Conservation (phyloP, 2,113 vertebrate species). For the Neolamprologus devosi region DNA sequence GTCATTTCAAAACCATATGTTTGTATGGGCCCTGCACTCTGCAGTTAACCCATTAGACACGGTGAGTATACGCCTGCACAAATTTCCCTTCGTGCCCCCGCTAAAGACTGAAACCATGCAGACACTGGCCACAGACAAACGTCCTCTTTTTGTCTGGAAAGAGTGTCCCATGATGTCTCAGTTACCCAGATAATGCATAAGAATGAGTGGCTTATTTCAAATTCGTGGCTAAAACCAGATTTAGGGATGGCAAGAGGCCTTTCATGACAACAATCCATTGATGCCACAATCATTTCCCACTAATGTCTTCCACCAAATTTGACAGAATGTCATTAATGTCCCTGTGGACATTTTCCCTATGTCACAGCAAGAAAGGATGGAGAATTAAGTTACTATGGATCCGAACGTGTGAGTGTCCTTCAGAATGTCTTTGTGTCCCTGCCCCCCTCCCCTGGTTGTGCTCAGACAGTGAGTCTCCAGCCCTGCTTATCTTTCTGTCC, state of each 20-base stretch:
- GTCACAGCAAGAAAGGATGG: not conserved
- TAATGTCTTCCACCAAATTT: not conserved
- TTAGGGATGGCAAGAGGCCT: not conserved
- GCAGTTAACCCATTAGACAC: constrained; percentile 6
- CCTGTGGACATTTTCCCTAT: not conserved
- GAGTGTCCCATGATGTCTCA: not conserved
- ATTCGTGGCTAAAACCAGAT: not conserved
- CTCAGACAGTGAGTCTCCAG: constrained; percentile 57
- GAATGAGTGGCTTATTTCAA: constrained; percentile 27
- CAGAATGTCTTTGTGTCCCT: constrained; percentile 38
- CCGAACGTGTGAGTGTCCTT: constrained; percentile 35
- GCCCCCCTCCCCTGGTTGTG: constrained; percentile 1
- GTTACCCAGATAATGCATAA: not conserved
- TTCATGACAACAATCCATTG: not conserved
- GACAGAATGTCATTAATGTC: not conserved
- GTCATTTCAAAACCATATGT: constrained; percentile 5
- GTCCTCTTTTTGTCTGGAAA: not conserved
- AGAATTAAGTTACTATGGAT: constrained; percentile 53
- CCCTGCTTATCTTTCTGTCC: constrained; percentile 58
- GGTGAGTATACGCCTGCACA: not conserved
- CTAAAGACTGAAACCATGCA: not conserved
- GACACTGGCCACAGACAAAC: not conserved
- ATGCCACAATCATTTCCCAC: not conserved
- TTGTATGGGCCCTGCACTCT: not conserved
- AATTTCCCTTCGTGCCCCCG: not conserved